Base-by-base conservation (phyloP, 2,113 vertebrate species). In the Laticauda laticaudata region DNA sequence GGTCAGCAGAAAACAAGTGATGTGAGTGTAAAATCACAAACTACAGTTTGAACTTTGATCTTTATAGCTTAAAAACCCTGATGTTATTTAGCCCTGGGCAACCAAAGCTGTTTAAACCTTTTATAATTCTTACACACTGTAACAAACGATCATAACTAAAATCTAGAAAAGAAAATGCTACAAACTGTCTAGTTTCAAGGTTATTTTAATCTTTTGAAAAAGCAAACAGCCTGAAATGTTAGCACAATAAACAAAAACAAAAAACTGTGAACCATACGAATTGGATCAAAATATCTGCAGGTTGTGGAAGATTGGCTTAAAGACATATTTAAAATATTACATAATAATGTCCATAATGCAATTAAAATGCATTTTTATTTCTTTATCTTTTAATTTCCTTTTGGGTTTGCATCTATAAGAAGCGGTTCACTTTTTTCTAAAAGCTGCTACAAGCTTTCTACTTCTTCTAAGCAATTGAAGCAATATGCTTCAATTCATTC, bases 131-230 rank as follows among this genome's bases (percentile, higher is more conserved):
- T 87, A 57, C 39, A 29, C 34, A 53, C 18, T 87, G 54, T 24
- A 93, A 92, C 92, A 64, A 90, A 90, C 88, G 92, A 95, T 59
- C 75, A 93, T 24, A 34, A 94, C 90, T 18, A 91, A 51, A 87
- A 95, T 61, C 26, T 29, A 86, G 94, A 69, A 93, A 55, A 56
- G 43, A 88, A 81, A 39, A 24, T 61, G 43, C 69, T 91, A n/a
- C 26, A 69, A 6, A 90, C 89, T 90, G 1, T 90, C 94, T 89
- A 89, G 54, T 81, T 86, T 90, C 53, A 56, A 21, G 57, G 18
- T 91, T 56, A 91, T 45, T 90, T 91, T 90, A 21, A 34, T 43
- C 34, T 61, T 53, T 29, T 59, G 18, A 5, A 61, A 93, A 93
- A 1, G 0, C 20, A 85, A 43, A 86, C 56, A 39, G 45, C 43